phyloP scores from a whole-genome alignment of 64 coral and sea anemone genomes.

The Actinia equina region DNA sequence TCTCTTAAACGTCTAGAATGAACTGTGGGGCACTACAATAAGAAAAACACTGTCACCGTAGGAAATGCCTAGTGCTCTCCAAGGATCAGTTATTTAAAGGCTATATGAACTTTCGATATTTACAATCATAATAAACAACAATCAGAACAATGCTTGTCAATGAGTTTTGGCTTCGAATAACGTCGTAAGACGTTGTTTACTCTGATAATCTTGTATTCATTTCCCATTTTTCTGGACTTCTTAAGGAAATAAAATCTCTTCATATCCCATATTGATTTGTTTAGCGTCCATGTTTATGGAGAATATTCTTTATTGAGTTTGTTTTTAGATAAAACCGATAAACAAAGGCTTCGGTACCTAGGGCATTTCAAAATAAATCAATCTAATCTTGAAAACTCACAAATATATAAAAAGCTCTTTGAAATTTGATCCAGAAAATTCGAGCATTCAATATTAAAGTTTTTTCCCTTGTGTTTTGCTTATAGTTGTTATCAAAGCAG shows the following conservation, averaged over 20 bases:
- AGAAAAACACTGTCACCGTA: background rate
- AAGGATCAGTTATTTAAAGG: background rate
- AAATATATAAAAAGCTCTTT: background rate
- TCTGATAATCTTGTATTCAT: background rate
- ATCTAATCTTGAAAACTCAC: background rate
- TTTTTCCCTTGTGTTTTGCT: background rate
- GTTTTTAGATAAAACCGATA: background rate
- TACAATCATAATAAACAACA: background rate
- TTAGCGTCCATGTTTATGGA: background rate
- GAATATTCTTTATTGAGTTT: slow-evolving; percentile 8
- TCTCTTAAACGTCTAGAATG: background rate
- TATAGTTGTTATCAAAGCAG: background rate
- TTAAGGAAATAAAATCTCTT: background rate
- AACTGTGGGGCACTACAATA: background rate
- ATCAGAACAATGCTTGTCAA: background rate
- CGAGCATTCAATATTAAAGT: background rate
- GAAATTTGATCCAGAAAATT: background rate
- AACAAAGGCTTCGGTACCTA: background rate
- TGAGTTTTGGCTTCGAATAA: background rate
- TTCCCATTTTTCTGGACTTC: background rate
- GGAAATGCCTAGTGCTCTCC: background rate
- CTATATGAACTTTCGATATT: background rate
- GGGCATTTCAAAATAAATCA: slow-evolving; percentile 15
- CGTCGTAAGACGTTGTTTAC: background rate
- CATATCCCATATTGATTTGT: slow-evolving; percentile 2